These are phyloP conservation scores for Bedellia somnulentella DNA, from an alignment of 2,888 invertebrate species.

Conservation along the genomic window DNA sequence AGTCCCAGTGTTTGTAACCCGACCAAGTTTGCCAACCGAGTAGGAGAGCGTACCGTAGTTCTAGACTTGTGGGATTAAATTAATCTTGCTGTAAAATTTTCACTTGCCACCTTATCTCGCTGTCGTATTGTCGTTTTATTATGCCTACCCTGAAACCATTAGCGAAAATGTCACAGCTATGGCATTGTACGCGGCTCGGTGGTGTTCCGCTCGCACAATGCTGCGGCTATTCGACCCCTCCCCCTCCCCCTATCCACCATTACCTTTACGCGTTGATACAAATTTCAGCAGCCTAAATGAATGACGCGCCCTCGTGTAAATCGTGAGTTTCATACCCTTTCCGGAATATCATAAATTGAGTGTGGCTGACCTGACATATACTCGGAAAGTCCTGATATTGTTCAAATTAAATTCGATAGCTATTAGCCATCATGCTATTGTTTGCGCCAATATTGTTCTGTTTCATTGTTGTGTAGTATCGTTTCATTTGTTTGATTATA, in stretches of 20 bases:
- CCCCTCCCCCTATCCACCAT: too few relatives aligned
- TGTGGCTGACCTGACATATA: background rate
- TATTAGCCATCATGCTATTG: too few relatives aligned
- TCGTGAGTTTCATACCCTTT: constrained; percentile 21
- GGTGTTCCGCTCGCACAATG: constrained; percentile 48
- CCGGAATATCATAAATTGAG: constrained; percentile 4
- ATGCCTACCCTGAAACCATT: constrained; percentile 58
- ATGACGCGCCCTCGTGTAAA: constrained; percentile 28
- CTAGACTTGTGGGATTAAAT: too few relatives aligned
- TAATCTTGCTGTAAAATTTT: constrained; percentile 56
- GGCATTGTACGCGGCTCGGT: constrained; percentile 51
- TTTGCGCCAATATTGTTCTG: too few relatives aligned
- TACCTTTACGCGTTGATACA: constrained; percentile 51
- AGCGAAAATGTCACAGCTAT: constrained; percentile 56
- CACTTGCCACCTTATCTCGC: constrained; percentile 57
- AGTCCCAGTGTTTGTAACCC: too few relatives aligned
- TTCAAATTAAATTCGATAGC: too few relatives aligned
- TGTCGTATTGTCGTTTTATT: constrained; percentile 59
- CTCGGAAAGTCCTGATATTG: too few relatives aligned
- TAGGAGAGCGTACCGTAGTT: too few relatives aligned
- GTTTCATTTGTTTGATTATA: too few relatives aligned
- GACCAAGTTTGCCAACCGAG: too few relatives aligned
- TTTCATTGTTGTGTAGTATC: too few relatives aligned
- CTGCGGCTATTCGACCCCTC: constrained; percentile 48
- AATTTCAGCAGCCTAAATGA: constrained; percentile 52